A percentile compares a stretch with the other conserved stretches of the same genome.
Evolutionary conservation across 2,113 vertebrate genomes (phyloP).

Genomic region (Neodontobutis hainanensis): DNA sequence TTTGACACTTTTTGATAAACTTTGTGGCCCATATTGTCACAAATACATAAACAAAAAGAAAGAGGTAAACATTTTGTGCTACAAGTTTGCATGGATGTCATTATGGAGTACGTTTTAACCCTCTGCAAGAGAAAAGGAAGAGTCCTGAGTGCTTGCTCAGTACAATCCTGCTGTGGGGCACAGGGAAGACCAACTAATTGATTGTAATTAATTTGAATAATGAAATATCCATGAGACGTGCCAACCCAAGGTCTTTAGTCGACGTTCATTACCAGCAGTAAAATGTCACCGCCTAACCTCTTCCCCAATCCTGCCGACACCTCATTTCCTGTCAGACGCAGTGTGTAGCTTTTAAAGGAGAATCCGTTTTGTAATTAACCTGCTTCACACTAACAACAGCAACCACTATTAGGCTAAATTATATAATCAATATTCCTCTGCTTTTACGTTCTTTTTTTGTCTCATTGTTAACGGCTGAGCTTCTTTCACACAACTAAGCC

Average conservation of each 20-base stretch:
- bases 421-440: constrained; percentile 4
- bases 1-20: no score
- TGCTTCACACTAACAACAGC: neutral
- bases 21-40: no score
- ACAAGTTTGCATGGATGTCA: no score
- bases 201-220: constrained; percentile 49
- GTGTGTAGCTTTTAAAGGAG: constrained; percentile 14
- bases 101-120: no score
- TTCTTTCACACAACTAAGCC: neutral
- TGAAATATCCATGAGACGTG: constrained; percentile 36
- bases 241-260: constrained; percentile 17
- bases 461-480: neutral
- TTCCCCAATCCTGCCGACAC: neutral
- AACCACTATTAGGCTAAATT: constrained; percentile 1
- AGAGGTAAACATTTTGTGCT: no score
- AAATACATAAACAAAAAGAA: no score
- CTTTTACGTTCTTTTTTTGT: neutral
- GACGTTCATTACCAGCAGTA: constrained; percentile 6
- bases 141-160: neutral
- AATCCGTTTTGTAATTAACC: constrained; percentile 17
- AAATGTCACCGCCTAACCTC: neutral
- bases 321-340: constrained; percentile 20
- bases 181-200: constrained; percentile 6
- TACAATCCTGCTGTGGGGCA: neutral
- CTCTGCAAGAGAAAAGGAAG: no score